A percentile compares a stretch with the other conserved stretches of the same genome.
Evolutionary conservation across 2,888 invertebrate genomes (phyloP).

Genomic region (Pammene aurita): DNA sequence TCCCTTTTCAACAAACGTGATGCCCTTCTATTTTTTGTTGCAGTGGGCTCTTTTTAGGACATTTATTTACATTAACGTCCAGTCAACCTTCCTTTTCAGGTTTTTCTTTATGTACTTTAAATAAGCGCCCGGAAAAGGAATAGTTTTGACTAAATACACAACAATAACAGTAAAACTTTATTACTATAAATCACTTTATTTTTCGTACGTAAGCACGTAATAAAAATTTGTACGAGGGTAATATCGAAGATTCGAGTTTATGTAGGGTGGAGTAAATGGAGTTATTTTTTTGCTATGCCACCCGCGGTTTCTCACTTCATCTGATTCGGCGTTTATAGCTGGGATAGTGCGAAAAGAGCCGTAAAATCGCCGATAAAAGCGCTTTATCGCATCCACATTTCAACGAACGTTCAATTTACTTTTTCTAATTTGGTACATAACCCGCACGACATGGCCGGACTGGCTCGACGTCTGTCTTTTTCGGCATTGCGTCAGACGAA

Average conservation of each 20-base stretch:
- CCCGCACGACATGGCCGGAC: conserved; percentile 24
- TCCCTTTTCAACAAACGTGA: conserved; percentile 57
- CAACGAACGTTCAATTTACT: conserved; percentile 64
- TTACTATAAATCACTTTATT: conserved; percentile 38
- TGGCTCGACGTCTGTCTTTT: conserved; percentile 21
- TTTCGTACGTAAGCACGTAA: conserved; percentile 40
- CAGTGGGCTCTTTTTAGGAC: background rate
- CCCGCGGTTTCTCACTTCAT: conserved; percentile 69
- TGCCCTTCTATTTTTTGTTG: conserved; percentile 46
- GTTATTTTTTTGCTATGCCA: conserved; percentile 66
- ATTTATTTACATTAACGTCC: background rate
- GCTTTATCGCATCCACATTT: conserved; percentile 67
- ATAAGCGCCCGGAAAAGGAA: background rate
- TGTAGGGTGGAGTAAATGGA: conserved; percentile 62
- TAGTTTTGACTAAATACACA: conserved; percentile 16
- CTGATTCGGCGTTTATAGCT: conserved; percentile 74
- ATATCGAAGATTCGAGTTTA: conserved; percentile 55
- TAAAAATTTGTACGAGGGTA: conserved; percentile 45
- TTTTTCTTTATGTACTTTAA: background rate
- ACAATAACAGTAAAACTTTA: conserved; percentile 29
- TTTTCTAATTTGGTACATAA: conserved; percentile 56
- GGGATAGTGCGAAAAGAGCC: conserved; percentile 71
- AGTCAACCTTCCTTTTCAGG: background rate
- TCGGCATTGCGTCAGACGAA: conserved; percentile 1
- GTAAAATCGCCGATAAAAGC: conserved; percentile 75